Conservation (phyloP, 2,797 vertebrate species). For the Benthosema pterotum region DNA sequence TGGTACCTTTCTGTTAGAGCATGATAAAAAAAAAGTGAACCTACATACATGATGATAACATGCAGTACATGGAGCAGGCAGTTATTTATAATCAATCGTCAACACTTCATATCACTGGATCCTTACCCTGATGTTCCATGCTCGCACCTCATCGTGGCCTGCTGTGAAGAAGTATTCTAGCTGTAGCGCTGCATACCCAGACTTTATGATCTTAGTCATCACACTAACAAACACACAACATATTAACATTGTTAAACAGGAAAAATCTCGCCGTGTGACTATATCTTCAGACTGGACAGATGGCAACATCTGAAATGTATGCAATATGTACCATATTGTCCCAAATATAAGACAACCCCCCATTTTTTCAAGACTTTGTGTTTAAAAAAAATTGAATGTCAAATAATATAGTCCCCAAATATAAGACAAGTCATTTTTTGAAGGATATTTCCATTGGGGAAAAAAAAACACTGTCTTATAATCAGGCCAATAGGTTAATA, state of each 20-base stretch:
- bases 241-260: background rate
- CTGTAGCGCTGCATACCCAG: slow-evolving; percentile 93
- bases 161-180: slow-evolving; percentile 99
- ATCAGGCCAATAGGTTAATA: too few relatives aligned
- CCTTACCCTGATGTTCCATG: slow-evolving; percentile 93
- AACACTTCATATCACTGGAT: background rate
- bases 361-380: too few relatives aligned
- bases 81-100: too few relatives aligned
- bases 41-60: too few relatives aligned
- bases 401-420: too few relatives aligned
- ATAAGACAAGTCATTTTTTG: too few relatives aligned
- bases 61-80: too few relatives aligned
- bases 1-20: slow-evolving; percentile 92
- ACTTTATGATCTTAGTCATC: slow-evolving; percentile 98
- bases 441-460: too few relatives aligned
- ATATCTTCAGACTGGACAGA: background rate
- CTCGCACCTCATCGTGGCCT: slow-evolving; percentile 97
- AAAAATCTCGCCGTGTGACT: background rate
- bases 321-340: too few relatives aligned
- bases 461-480: too few relatives aligned
- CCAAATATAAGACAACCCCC: too few relatives aligned
- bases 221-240: slow-evolving; percentile 72
- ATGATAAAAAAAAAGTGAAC: slow-evolving; percentile 41
- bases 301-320: background rate
- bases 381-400: too few relatives aligned